phyloP scores from a whole-genome alignment of 2,113 vertebrate genomes.

The Grus americana region DNA sequence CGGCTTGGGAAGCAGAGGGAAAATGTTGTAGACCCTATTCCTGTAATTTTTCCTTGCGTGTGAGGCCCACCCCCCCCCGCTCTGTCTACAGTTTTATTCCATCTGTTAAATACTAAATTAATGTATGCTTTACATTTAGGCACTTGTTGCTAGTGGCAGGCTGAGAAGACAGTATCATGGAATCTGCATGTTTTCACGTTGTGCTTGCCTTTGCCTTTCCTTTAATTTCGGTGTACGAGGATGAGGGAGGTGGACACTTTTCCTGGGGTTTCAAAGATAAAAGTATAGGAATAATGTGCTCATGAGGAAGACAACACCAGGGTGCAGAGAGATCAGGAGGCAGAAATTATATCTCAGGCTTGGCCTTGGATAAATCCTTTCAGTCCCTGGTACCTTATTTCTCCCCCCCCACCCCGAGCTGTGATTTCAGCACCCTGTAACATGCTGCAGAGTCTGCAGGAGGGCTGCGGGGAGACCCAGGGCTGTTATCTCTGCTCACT shows the following conservation, averaged over 20 bases:
- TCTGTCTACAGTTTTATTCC: neutral
- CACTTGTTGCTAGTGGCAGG: slow-evolving; percentile 3
- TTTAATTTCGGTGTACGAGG: neutral
- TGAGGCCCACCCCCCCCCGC: neutral
- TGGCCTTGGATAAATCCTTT: neutral
- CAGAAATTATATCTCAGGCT: neutral
- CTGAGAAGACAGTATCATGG: neutral
- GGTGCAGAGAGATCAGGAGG: neutral
- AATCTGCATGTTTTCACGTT: neutral
- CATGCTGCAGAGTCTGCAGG: neutral
- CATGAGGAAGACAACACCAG: neutral
- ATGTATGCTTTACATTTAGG: neutral
- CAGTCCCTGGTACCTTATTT: neutral
- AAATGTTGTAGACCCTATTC: neutral
- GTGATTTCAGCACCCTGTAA: neutral
- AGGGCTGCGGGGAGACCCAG: neutral
- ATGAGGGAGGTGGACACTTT: neutral
- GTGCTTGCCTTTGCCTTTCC: neutral
- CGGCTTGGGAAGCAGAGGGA: neutral
- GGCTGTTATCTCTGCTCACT: neutral
- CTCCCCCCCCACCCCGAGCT: neutral
- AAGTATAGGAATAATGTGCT: neutral
- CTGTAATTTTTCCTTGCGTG: neutral
- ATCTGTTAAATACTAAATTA: neutral
- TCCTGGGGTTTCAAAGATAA: neutral